Base-by-base conservation (phyloP, 2,888 invertebrate species). In the Oxystoma pomonae region DNA sequence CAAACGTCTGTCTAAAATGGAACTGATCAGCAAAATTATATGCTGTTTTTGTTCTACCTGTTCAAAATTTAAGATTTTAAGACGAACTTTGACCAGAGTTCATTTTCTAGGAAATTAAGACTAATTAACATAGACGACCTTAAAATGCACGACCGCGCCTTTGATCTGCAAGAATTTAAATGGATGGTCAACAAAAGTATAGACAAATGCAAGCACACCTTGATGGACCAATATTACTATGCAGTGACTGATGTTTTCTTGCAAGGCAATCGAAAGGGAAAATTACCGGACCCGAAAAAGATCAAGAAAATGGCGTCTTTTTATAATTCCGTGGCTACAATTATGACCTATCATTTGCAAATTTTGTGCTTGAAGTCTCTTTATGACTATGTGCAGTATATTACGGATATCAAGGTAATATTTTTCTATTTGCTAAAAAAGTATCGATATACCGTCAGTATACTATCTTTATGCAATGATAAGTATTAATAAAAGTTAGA, bases 281-380 rank as follows among this genome's bases (percentile, higher is more conserved):
- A 85, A 68, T 82, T 92, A 60, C 91, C 92, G 0, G 87, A 87
- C 67, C 83, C 86, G 0, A 82, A 85, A 57, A 87, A 89, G 68
- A 84, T 83, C 17, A 83, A 83, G 16, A 85, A 87, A 75, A 86
- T 91, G 78, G 86, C 85, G 70, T 86, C 87, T 55, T 95, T 95
- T 79, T 96, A 91, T 77, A 90, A 94, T 77, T 91, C 93, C 72
- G 87, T 94, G 1, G 90, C 90, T 0, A 89, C 90, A 21, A 83
- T 96, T 52, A 96, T 96, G 96, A 92, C 94, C 0, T 89, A 89
- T 71, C 92, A 95, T 73, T 81, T 97, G 62, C 94, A 95, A 77
- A 87, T 87, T 19, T 78, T 96, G 35, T 92, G 92, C 69, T 81
- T 94, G 53, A 86, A 89, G 71, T 95, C 95, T 2, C 85, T 96